These are phyloP conservation scores for Pseudomyrmex dendroicus DNA, from an alignment of 1,140 invertebrate genomes.

Conservation along the genomic window DNA sequence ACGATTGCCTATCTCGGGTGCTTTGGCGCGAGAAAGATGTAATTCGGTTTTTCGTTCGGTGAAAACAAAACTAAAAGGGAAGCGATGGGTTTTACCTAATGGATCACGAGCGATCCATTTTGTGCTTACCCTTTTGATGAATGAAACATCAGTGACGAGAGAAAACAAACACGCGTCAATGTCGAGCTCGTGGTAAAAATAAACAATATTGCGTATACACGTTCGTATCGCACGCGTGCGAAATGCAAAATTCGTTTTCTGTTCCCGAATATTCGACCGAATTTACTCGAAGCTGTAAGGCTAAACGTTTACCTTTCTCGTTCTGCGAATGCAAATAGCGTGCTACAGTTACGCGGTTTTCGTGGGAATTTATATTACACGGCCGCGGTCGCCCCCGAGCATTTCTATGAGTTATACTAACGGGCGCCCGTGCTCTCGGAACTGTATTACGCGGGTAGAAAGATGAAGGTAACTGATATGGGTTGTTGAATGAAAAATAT, in stretches of 20 bases:
- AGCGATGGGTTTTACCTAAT: constrained; percentile 2
- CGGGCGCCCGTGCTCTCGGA: background rate
- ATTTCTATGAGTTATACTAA: background rate
- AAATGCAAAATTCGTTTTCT: constrained; percentile 27
- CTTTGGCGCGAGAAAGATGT: background rate
- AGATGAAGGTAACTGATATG: constrained; percentile 24
- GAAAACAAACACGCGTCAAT: background rate
- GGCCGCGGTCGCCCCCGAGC: background rate
- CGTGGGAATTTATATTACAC: constrained; percentile 10
- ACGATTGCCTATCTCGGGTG: background rate
- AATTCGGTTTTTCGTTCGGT: background rate
- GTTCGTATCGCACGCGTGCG: background rate
- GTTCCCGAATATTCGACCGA: background rate
- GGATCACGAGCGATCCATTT: constrained; percentile 9
- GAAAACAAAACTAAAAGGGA: background rate
- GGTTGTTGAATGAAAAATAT: constrained; percentile 32
- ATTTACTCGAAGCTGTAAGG: constrained; percentile 5
- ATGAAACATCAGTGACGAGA: background rate
- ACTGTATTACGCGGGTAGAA: background rate
- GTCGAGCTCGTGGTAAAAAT: background rate
- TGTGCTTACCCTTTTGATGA: background rate
- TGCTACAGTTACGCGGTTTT: background rate
- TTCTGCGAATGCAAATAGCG: constrained; percentile 19
- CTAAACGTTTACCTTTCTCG: constrained; percentile 19
- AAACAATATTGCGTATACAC: constrained; percentile 1